phyloP scores from a whole-genome alignment of 2,888 invertebrate genomes.

The Phlogophora meticulosa region DNA sequence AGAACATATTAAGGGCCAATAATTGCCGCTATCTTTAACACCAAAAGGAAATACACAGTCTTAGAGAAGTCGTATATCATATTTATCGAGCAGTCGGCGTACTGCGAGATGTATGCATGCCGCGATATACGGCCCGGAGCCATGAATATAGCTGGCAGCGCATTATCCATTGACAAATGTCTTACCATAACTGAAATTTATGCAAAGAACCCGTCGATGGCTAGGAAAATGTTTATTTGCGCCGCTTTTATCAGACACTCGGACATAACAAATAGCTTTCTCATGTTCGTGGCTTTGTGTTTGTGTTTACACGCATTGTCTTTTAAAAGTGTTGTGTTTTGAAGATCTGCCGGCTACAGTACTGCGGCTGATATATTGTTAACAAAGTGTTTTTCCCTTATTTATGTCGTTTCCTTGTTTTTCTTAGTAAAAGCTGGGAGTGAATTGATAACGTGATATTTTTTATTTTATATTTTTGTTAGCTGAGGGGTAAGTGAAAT shows the following conservation, averaged over 20 bases:
- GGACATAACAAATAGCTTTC: slow-evolving; percentile 63
- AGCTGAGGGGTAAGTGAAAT: slow-evolving; percentile 32
- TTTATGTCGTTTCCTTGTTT: slow-evolving; percentile 59
- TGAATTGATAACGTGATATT: slow-evolving; percentile 50
- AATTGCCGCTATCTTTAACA: slow-evolving; percentile 50
- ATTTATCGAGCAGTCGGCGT: slow-evolving; percentile 63
- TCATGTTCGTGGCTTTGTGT: slow-evolving; percentile 45
- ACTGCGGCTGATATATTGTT: slow-evolving; percentile 41
- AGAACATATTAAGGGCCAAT: slow-evolving; percentile 47
- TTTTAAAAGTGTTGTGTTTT: slow-evolving; percentile 56
- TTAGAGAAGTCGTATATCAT: slow-evolving; percentile 57
- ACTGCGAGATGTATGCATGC: slow-evolving; percentile 63
- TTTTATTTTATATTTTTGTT: slow-evolving; percentile 51
- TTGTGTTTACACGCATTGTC: slow-evolving; percentile 43
- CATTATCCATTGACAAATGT: slow-evolving; percentile 77
- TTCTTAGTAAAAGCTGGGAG: slow-evolving; percentile 49
- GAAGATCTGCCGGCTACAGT: slow-evolving; percentile 31
- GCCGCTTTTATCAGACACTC: slow-evolving; percentile 63
- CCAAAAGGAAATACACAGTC: slow-evolving; percentile 55
- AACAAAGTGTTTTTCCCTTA: slow-evolving; percentile 51
- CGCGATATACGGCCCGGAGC: slow-evolving; percentile 57
- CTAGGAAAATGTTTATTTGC: slow-evolving; percentile 71
- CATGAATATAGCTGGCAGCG: slow-evolving; percentile 68
- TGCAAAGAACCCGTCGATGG: slow-evolving; percentile 70
- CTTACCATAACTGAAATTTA: slow-evolving; percentile 74